Evolutionary conservation across 2,113 vertebrate genomes (phyloP).

Genomic region (Felis chaus): DNA sequence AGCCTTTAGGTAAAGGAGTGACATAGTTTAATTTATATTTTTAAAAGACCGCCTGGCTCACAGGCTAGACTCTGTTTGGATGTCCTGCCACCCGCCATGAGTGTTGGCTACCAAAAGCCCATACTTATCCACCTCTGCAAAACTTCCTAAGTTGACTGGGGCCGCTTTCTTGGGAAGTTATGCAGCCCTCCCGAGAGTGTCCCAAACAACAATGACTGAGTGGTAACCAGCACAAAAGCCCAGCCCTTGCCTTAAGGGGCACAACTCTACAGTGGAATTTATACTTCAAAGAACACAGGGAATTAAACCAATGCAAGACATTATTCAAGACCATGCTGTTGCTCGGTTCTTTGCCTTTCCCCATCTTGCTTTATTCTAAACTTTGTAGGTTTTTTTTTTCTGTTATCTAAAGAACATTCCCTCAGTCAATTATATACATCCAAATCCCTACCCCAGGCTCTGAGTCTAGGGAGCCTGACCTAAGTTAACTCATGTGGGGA

Average conservation of each 20-base stretch:
- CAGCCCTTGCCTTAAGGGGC: background rate
- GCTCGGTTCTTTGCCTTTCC: background rate
- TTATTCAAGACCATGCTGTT: background rate
- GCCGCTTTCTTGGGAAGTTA: background rate
- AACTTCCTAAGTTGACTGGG: background rate
- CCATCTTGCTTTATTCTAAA: background rate
- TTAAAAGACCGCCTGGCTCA: background rate
- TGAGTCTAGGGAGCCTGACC: background rate
- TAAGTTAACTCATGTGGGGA: background rate
- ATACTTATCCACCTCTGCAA: accelerated
- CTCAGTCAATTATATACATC: background rate
- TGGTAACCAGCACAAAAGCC: background rate
- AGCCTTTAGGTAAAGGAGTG: background rate
- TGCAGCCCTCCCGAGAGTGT: background rate
- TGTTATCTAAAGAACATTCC: background rate
- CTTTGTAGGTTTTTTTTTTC: background rate
- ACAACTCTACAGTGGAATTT: background rate
- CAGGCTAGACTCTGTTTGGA: background rate
- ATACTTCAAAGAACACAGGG: background rate
- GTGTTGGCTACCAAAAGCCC: background rate
- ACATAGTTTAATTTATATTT: background rate
- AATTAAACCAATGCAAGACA: background rate
- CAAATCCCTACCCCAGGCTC: background rate
- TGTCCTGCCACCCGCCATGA: background rate
- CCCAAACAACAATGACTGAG: background rate